Evolutionary conservation across 2,113 vertebrate species (phyloP).

Genomic region (Nansenia antarctica): DNA sequence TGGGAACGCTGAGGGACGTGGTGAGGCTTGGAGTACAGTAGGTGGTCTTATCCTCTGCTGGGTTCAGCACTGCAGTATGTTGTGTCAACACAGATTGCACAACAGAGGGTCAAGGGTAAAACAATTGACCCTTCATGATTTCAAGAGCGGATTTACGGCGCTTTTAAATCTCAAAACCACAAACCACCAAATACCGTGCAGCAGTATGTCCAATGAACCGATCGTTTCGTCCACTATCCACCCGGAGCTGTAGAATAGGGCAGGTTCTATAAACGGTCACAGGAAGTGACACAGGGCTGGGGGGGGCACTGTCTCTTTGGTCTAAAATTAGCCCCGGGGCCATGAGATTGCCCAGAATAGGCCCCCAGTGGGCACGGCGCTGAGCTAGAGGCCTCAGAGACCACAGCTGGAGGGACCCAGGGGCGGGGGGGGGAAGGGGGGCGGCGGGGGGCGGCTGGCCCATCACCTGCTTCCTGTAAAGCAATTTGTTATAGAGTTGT

Average conservation of each 20-base stretch:
- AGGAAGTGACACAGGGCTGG: slow-evolving; percentile 9
- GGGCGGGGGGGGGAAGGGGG: not conserved
- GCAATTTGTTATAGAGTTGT: slow-evolving; percentile 74
- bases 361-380: slow-evolving; percentile 1
- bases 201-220: not conserved
- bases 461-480: slow-evolving; percentile 66
- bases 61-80: no score
- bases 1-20: no score
- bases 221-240: not conserved
- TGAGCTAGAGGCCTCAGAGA: slow-evolving; percentile 48
- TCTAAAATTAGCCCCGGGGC: slow-evolving; percentile 57
- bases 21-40: no score
- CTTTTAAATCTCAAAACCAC: slow-evolving; percentile 7
- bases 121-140: slow-evolving; percentile 17
- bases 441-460: slow-evolving; percentile 44
- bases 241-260: not conserved
- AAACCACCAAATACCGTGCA: slow-evolving; percentile 16
- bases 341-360: slow-evolving; percentile 63
- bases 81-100: no score
- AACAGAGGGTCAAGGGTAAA: slow-evolving; percentile 48
- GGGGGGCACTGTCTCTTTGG: not conserved
- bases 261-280: not conserved
- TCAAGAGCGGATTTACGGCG: slow-evolving; percentile 42
- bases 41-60: no score
- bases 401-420: slow-evolving; percentile 65